phyloP scores from a whole-genome alignment of 2,888 invertebrate genomes.

The Metellina segmentata region DNA sequence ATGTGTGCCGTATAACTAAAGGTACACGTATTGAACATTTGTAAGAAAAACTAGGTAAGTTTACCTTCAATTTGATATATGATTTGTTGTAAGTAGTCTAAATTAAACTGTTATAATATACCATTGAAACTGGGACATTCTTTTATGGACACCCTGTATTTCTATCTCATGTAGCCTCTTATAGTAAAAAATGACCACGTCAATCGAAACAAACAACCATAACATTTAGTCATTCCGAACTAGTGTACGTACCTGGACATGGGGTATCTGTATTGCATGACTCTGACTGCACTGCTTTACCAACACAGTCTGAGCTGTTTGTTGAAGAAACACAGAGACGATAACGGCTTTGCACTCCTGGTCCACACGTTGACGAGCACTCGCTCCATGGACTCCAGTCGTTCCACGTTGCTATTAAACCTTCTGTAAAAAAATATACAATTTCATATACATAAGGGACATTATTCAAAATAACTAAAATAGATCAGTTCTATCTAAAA shows the following conservation, averaged over 20 bases:
- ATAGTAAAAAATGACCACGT: not conserved
- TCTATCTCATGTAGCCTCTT: not conserved
- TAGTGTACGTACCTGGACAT: conserved; percentile 58
- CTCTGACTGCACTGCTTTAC: conserved; percentile 73
- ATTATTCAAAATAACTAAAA: not conserved
- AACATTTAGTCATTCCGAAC: not conserved
- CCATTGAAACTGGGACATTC: too few relatives aligned
- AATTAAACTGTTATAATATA: too few relatives aligned
- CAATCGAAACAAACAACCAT: not conserved
- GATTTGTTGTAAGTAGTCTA: too few relatives aligned
- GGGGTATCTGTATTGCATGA: conserved; percentile 49
- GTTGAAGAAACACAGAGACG: conserved; percentile 68
- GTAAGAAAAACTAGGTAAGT: too few relatives aligned
- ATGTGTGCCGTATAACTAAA: too few relatives aligned
- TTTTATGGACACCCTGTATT: too few relatives aligned
- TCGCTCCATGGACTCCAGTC: conserved; percentile 77
- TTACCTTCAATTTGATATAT: too few relatives aligned
- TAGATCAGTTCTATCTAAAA: not conserved
- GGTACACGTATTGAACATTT: too few relatives aligned
- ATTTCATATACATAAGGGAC: not conserved
- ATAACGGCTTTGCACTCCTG: conserved; percentile 75
- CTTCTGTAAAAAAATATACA: conserved; percentile 44
- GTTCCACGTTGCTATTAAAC: conserved; percentile 69
- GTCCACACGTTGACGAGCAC: conserved; percentile 75
- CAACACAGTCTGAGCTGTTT: conserved; percentile 67